phyloP scores from a whole-genome alignment of 1,140 invertebrate genomes.

The Brachionus rotundiformis region DNA sequence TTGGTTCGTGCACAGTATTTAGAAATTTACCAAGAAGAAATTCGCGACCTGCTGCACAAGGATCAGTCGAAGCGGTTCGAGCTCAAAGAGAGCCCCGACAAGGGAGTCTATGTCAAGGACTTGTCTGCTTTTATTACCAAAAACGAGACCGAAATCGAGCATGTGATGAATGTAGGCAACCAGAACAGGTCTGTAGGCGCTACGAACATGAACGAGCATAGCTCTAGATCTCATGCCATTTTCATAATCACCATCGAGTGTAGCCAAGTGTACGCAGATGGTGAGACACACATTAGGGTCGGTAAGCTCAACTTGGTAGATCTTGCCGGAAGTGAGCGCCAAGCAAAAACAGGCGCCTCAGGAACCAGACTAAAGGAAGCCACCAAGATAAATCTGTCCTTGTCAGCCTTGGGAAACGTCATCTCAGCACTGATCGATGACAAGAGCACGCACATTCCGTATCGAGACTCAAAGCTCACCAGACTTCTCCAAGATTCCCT shows the following conservation, averaged over 20 bases:
- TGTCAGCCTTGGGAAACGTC: conserved; percentile 90
- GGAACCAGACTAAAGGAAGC: conserved; percentile 90
- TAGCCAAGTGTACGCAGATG: conserved; percentile 63
- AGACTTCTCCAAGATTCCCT: conserved; percentile 61
- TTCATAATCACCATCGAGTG: conserved; percentile 88
- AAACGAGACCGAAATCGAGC: conserved; percentile 73
- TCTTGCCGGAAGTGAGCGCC: conserved; percentile 93
- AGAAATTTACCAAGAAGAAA: conserved; percentile 84
- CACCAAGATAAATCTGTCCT: conserved; percentile 88
- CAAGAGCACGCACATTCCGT: conserved; percentile 57
- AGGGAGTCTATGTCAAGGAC: conserved; percentile 60
- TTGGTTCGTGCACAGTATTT: conserved; percentile 85
- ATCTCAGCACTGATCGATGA: conserved; percentile 81
- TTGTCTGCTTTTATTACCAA: conserved; percentile 76
- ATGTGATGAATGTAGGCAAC: conserved; percentile 75
- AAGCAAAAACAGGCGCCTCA: conserved; percentile 77
- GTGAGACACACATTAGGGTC: conserved; percentile 59
- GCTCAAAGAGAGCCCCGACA: conserved; percentile 50
- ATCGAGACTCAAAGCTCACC: conserved; percentile 64
- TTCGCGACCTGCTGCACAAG: conserved; percentile 81
- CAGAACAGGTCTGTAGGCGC: conserved; percentile 79
- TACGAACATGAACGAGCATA: conserved; percentile 99
- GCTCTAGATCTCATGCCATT: conserved; percentile 94
- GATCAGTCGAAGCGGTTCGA: conserved; percentile 74
- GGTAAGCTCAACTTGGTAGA: conserved; percentile 94